These are phyloP conservation scores for Phainopepla nitens DNA, from an alignment of 2,113 vertebrate genomes.

Conservation along the genomic window DNA sequence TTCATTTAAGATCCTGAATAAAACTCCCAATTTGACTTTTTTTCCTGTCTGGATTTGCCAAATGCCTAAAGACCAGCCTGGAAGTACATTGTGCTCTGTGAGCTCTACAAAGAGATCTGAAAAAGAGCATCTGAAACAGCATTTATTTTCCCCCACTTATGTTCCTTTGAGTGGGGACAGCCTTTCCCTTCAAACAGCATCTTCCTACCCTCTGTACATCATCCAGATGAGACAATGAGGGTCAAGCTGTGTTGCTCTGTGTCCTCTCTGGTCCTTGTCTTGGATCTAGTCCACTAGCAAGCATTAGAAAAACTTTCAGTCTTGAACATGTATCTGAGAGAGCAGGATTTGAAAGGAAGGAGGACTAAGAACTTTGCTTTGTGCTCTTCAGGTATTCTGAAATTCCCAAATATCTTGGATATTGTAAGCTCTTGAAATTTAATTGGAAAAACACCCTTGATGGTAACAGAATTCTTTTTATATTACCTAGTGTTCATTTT, in stretches of 20 bases:
- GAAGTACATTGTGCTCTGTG: fast-evolving
- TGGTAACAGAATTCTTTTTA: background rate
- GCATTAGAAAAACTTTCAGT: background rate
- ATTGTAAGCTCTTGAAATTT: background rate
- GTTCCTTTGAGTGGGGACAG: background rate
- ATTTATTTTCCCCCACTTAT: background rate
- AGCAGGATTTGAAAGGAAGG: background rate
- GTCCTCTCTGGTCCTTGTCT: background rate
- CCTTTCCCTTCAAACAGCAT: background rate
- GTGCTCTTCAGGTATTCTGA: background rate
- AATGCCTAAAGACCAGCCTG: background rate
- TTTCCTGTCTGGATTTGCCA: background rate
- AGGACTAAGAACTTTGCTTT: background rate
- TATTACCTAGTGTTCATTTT: background rate
- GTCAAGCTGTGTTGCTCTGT: fast-evolving
- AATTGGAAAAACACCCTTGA: background rate
- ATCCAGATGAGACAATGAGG: background rate
- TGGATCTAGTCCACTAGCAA: background rate
- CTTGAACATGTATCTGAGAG: background rate
- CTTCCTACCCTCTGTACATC: background rate
- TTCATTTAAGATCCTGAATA: background rate
- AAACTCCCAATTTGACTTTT: background rate
- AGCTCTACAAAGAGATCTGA: background rate
- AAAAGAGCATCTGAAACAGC: background rate
- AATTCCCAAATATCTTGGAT: background rate